Base-by-base conservation (phyloP, 1,140 invertebrate genomes). In the Drosophila gunungcola region DNA sequence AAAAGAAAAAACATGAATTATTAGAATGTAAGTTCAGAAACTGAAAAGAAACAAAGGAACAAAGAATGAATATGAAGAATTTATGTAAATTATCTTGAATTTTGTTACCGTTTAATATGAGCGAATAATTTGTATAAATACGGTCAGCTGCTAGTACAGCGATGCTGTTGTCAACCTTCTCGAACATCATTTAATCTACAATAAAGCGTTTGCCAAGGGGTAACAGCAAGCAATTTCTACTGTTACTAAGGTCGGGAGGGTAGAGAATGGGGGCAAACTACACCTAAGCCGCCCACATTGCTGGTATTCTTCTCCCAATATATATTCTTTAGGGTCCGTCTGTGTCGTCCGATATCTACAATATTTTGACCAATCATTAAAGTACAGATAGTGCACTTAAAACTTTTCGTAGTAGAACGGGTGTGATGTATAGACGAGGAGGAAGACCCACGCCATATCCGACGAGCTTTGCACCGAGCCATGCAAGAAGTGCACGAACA, bases 221-320 rank as follows among this genome's bases (percentile, higher is more conserved):
- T 49, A 49, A 49, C 46, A 12, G n/a, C n/a, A 6, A 49, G n/a
- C 16, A 27, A 49, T 49, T 12, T 29, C n/a, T 39, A 3, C 12
- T n/a, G 6, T 48, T 48, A 48, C 25, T 9, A 49, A 25, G 46
- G 46, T 3, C n/a, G 12, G 25, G 46, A 48, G 25, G 25, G 46
- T 48, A 48, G n/a, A 48, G 46, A 48, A 27, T 48, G 46, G 46
- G 27, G 46, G 27, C n/a, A 21, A 49, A 13, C 10, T 2, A 32
- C 46, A 49, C 25, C 46, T 49, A 11, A 49, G 46, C 46, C 46
- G 13, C n/a, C 39, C 39, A 41, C 13, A n/a, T 13, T 25, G 46
- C 46, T n/a, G 11, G 46, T 49, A 29, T 49, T 49, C 9, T 25
- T 29, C 27, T 27, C 27, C 13, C 4, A n/a, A n/a, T 39, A 11